Conservation (phyloP, 2,797 vertebrate genomes). For the Morus bassanus region DNA sequence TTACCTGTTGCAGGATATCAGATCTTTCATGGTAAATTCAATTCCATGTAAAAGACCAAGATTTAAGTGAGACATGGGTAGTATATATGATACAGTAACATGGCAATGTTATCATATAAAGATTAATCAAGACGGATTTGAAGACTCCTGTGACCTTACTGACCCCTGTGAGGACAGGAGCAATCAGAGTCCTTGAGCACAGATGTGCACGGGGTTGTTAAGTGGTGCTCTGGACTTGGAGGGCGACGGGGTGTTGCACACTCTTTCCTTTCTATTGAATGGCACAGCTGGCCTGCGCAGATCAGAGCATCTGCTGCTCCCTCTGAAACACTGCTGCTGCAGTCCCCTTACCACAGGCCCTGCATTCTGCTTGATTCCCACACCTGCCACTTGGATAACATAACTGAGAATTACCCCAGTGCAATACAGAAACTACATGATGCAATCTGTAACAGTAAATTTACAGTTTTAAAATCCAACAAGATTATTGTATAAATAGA, state of each 20-base stretch:
- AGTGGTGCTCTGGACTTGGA: neutral
- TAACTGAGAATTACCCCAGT: conserved; percentile 1
- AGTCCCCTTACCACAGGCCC: neutral
- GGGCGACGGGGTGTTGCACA: neutral
- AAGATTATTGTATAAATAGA: neutral
- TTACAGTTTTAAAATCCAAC: neutral
- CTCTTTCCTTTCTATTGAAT: neutral
- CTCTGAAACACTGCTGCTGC: neutral
- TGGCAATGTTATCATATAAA: neutral
- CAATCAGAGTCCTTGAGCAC: neutral
- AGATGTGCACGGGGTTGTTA: neutral
- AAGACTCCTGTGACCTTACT: neutral
- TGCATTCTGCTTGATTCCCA: neutral
- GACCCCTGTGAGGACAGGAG: neutral
- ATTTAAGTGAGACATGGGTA: neutral
- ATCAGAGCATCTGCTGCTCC: conserved; percentile 44
- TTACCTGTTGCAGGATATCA: neutral
- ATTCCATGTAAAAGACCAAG: neutral
- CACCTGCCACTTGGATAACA: conserved; percentile 18
- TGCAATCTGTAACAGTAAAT: neutral
- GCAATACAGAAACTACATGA: neutral
- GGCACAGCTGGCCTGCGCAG: conserved; percentile 9
- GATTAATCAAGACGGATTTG: neutral
- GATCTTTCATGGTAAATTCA: neutral
- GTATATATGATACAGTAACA: neutral